Conservation (phyloP, 2,797 vertebrate species). For the Poeciliopsis presidionis region DNA sequence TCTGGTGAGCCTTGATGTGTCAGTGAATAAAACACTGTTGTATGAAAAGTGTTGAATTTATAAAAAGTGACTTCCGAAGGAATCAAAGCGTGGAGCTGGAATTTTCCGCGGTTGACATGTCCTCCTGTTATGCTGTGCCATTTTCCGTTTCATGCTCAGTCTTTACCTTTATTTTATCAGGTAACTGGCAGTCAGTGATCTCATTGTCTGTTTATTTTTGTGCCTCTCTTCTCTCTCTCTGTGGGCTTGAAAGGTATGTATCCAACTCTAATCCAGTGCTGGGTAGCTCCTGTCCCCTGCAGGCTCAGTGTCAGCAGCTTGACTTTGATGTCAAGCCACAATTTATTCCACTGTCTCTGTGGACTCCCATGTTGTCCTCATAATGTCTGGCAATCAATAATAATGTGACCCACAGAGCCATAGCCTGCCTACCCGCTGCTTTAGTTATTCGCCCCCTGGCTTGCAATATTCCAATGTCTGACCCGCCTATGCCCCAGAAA, state of each 20-base stretch:
- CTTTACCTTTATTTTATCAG: slow-evolving; percentile 38
- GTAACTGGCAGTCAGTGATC: slow-evolving; percentile 38
- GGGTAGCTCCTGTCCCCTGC: slow-evolving; percentile 64
- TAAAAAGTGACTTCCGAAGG: slow-evolving; percentile 34
- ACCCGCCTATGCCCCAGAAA: slow-evolving; percentile 52
- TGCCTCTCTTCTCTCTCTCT: slow-evolving; percentile 12
- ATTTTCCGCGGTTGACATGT: slow-evolving; percentile 55
- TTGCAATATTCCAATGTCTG: slow-evolving; percentile 55
- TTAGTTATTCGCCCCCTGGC: slow-evolving; percentile 69
- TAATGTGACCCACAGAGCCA: slow-evolving; percentile 66
- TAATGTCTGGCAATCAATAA: slow-evolving; percentile 77
- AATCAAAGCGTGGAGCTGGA: slow-evolving; percentile 37
- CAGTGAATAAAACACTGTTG: slow-evolving; percentile 54
- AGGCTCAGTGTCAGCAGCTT: slow-evolving; percentile 71
- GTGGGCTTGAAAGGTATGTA: slow-evolving; percentile 35
- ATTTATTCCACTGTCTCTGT: slow-evolving; percentile 70
- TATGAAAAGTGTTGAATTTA: slow-evolving; percentile 46
- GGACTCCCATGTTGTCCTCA: slow-evolving; percentile 65
- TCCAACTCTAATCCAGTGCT: slow-evolving; percentile 66
- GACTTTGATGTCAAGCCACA: slow-evolving; percentile 77
- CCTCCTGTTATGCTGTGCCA: slow-evolving; percentile 26
- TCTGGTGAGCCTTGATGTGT: slow-evolving; percentile 63
- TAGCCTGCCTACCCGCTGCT: slow-evolving; percentile 57
- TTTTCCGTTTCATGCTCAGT: slow-evolving; percentile 42
- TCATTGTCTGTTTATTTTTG: slow-evolving; percentile 59